Percentiles rank a stretch among this genome's conserved stretches.
These are phyloP conservation scores for Vireo griseus DNA, from an alignment of 2,797 vertebrate genomes.

Conservation along the genomic window DNA sequence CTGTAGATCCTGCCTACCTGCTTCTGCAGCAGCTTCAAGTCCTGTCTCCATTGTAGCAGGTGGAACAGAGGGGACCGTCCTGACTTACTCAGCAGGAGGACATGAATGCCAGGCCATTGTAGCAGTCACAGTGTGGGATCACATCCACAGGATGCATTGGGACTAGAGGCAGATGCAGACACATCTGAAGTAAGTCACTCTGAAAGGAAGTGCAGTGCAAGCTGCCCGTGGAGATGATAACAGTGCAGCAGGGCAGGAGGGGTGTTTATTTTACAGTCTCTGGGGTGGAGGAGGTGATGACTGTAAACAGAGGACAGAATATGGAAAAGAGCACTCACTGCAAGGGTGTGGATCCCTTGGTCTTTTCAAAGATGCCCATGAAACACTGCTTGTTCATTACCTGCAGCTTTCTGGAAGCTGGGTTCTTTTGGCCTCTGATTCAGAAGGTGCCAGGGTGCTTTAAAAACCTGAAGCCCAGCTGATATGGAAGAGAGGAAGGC, in stretches of 20 bases:
- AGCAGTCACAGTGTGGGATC: not conserved
- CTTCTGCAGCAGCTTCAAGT: not conserved
- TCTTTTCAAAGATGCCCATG: not conserved
- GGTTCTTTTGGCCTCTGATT: not conserved
- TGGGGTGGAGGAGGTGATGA: not conserved
- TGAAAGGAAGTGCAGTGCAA: not conserved
- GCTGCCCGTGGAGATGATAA: not conserved
- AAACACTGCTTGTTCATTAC: not conserved
- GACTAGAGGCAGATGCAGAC: not conserved
- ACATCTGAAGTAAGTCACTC: not conserved
- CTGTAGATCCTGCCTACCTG: not conserved
- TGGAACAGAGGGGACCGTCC: not conserved
- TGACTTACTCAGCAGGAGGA: not conserved
- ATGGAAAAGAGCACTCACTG: not conserved
- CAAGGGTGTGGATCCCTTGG: not conserved
- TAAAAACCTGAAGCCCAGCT: not conserved
- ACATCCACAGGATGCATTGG: accelerated
- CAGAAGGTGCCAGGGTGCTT: not conserved
- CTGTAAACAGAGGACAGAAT: not conserved
- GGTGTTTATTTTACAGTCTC: not conserved
- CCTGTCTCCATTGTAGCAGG: not conserved
- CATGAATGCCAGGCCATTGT: not conserved
- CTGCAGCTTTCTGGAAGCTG: not conserved
- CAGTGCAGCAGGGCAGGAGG: not conserved
- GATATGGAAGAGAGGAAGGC: not conserved